Evolutionary conservation across 2,797 vertebrate species (phyloP), one percentile per base, ranked within the genome.

Genomic region (Erithacus rubecula): DNA sequence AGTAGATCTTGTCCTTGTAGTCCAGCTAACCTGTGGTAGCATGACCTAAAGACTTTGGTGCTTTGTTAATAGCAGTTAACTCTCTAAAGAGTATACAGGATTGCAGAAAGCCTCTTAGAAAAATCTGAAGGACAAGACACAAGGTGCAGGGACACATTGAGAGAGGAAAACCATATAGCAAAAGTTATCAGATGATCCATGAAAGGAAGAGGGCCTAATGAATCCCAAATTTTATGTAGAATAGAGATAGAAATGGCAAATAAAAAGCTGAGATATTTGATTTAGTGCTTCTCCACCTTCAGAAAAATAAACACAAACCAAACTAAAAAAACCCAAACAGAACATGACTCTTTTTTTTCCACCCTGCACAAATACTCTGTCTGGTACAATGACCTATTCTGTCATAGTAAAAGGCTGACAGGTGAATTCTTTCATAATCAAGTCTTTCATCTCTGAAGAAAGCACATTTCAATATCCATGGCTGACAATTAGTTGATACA

Each of bases 261-360:
- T 34, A 17, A 83, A 76, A 79, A 23, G 3, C 20, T 52, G 32
- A 62, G 5, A 44, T 65, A 32, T 43, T 67, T 74, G 20, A 29
- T 58, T 59, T 29, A 52, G 52, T 46, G 4, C 4, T 37, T 44
- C 59, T 65, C 5, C 7, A 20, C 2, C 26, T 72, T 64, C 32
- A 39, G 18, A 64, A 14, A 52, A 87, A 58, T 36, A 34, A 64
- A 10, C 15, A 41, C 30, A 65, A 59, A 46, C 12, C 41, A 49
- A 70, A 32, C 23, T 9, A 32, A 41, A 67, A 67, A 60, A 29
- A 24, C n/a, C n/a, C n/a, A 5, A 2, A 4, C 3, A 55, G 9
- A 56, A 29, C 6, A 32, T 11, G 14, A 4, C 1, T 18, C 1
- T 13, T 27, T 30, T n/a, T n/a, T 32, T 32, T 29, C 4, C 3